Evolutionary conservation across 2,113 vertebrate species (phyloP).

Genomic region (Scomber scombrus): DNA sequence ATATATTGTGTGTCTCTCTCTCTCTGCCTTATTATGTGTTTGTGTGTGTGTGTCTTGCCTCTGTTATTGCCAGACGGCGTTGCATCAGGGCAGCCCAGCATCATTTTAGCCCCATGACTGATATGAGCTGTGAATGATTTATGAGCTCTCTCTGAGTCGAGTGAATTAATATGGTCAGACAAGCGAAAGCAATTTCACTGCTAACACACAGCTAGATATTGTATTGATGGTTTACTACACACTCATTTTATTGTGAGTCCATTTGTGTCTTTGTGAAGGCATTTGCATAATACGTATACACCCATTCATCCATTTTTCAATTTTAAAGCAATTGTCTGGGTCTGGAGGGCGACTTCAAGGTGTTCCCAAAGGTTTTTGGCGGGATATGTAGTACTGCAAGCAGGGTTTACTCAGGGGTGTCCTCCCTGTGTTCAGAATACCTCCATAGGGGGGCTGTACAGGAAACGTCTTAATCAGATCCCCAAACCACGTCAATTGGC

Average conservation of each 20-base stretch:
- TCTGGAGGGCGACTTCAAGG: background rate
- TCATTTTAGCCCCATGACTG: slow-evolving; percentile 43
- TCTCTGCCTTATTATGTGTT: slow-evolving; percentile 19
- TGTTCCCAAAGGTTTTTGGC: background rate
- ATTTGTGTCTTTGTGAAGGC: background rate
- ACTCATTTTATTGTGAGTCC: slow-evolving; percentile 16
- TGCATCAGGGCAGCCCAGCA: background rate
- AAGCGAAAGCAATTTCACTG: slow-evolving; percentile 58
- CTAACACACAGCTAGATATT: slow-evolving; percentile 40
- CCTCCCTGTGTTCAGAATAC: slow-evolving; percentile 1
- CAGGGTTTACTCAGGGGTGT: background rate
- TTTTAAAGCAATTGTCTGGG: background rate
- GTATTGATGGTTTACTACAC: slow-evolving; percentile 30
- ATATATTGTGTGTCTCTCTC: slow-evolving; percentile 32
- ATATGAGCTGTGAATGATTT: slow-evolving; percentile 72
- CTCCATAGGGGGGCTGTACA: slow-evolving; percentile 37
- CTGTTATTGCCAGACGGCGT: slow-evolving; percentile 7
- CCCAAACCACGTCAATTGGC: slow-evolving; percentile 38
- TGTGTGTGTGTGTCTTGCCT: slow-evolving; percentile 5
- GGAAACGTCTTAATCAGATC: slow-evolving; percentile 64
- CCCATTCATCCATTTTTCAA: background rate
- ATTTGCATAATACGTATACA: slow-evolving; percentile 2
- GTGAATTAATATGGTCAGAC: slow-evolving; percentile 62
- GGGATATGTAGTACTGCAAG: slow-evolving; percentile 1
- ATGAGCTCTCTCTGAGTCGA: slow-evolving; percentile 52